Conservation (phyloP, 2,113 vertebrate species). For the Lamprologus sp. region DNA sequence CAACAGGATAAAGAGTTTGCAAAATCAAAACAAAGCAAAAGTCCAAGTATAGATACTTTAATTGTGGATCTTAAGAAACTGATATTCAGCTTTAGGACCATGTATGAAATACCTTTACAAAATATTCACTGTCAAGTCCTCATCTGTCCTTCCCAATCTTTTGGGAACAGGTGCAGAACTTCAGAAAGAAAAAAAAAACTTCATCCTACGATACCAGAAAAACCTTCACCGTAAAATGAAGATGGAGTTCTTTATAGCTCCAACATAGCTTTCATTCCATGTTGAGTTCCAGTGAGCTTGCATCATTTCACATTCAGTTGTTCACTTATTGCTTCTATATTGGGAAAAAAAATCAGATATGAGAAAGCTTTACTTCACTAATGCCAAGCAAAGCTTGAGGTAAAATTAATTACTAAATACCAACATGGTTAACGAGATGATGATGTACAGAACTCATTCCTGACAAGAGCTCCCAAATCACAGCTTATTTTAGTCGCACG, state of each 20-base stretch:
- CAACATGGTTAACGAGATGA: not conserved
- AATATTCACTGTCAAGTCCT: not conserved
- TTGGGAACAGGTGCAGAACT: not conserved
- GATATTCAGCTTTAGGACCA: not conserved
- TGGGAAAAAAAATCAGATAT: not conserved
- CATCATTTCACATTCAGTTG: not conserved
- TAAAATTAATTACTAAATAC: not conserved
- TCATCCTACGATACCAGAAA: not conserved
- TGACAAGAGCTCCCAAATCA: not conserved
- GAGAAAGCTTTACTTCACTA: not conserved
- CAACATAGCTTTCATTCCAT: not conserved
- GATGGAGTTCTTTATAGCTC: not conserved
- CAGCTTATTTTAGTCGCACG: not conserved
- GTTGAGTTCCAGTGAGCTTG: not conserved
- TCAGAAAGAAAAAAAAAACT: not conserved
- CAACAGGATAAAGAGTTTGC: not conserved
- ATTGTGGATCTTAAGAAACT: not conserved
- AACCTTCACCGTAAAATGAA: not conserved
- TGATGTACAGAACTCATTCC: not conserved
- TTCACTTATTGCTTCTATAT: not conserved
- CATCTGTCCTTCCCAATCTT: not conserved
- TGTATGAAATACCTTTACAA: not conserved
- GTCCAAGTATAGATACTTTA: not conserved
- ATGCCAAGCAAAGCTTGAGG: not conserved
- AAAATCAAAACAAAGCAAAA: not conserved